Evolutionary conservation across 1,140 invertebrate species (phyloP).

Genomic region (Caerostris extrusa): DNA sequence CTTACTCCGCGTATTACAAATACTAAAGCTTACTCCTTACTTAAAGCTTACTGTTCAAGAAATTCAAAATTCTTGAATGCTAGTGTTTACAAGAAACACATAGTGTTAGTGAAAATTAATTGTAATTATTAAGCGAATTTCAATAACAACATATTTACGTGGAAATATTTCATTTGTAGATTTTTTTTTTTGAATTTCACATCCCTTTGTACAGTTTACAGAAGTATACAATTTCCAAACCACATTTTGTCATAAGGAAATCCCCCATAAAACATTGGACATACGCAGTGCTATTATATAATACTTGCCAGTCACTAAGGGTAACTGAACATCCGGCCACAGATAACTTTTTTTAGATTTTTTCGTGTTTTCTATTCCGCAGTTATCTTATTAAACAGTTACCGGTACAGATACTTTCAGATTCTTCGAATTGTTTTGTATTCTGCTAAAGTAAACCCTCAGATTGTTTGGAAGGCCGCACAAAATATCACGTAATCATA

Average conservation of each 20-base stretch:
- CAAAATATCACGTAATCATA: slow-evolving; percentile 62
- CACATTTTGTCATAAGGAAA: slow-evolving; percentile 30
- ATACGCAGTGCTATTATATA: slow-evolving; percentile 13
- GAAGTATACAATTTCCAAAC: background rate
- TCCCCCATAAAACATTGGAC: slow-evolving; percentile 12
- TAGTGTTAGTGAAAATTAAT: too few relatives aligned
- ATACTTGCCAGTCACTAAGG: background rate
- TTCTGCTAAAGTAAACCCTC: slow-evolving; percentile 18
- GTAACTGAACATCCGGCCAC: background rate
- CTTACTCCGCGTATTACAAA: too few relatives aligned
- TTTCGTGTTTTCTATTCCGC: slow-evolving; percentile 20
- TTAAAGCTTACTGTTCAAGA: too few relatives aligned
- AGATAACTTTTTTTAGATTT: slow-evolving; percentile 53
- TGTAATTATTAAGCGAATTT: too few relatives aligned
- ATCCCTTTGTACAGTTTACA: background rate
- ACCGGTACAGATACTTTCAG: slow-evolving; percentile 4
- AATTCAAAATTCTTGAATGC: too few relatives aligned
- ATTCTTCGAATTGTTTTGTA: slow-evolving; percentile 56
- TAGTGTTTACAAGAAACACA: too few relatives aligned
- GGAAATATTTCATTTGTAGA: too few relatives aligned
- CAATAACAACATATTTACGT: too few relatives aligned
- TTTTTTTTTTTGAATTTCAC: background rate
- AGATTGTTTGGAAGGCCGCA: slow-evolving; percentile 36
- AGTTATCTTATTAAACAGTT: slow-evolving; percentile 58
- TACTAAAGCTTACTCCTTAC: too few relatives aligned